Evolutionary conservation across 2,113 vertebrate genomes (phyloP).

Genomic region (Calidris pugnax): DNA sequence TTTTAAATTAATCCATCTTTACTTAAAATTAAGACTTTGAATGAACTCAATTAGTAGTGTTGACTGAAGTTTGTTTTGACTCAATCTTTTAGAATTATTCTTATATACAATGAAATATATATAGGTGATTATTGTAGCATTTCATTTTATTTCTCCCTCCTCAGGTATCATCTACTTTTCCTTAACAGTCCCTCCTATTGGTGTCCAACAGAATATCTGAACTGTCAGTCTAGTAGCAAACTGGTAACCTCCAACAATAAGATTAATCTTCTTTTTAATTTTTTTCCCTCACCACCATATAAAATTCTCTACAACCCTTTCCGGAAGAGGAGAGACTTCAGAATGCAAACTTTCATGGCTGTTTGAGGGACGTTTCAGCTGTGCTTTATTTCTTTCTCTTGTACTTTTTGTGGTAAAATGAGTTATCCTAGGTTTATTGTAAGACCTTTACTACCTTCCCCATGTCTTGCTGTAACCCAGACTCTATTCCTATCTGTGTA

Average conservation of each 20-base stretch:
- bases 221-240: background rate
- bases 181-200: background rate
- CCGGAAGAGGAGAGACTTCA: background rate
- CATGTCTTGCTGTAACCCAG: background rate
- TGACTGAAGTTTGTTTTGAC: background rate
- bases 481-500: background rate
- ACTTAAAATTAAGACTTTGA: background rate
- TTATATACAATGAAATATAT: background rate
- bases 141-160: background rate
- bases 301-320: background rate
- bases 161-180: background rate
- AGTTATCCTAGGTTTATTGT: background rate
- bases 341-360: background rate
- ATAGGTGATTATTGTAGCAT: background rate
- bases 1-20: background rate
- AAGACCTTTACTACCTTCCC: background rate
- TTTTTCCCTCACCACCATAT: too few relatives aligned
- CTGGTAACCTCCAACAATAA: background rate
- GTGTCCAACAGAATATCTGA: background rate
- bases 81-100: background rate
- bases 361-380: background rate
- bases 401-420: background rate
- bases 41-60: background rate
- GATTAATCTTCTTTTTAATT: background rate
- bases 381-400: background rate